Conservation (phyloP, 2,797 vertebrate genomes). For the Remorina albescens region DNA sequence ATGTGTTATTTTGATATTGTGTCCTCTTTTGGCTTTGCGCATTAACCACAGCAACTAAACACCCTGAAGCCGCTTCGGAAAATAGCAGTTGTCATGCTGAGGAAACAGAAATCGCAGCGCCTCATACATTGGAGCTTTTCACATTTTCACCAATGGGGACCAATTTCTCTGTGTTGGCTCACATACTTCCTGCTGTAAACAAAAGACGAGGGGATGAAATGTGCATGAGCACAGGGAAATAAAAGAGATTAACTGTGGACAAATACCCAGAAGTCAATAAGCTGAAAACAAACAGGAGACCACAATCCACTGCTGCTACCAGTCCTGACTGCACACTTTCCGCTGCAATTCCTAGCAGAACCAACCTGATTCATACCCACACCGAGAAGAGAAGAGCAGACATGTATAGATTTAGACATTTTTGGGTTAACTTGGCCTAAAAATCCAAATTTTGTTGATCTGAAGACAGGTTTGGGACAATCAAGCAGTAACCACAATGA, state of each 20-base stretch:
- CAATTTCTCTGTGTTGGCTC: background rate
- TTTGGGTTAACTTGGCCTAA: background rate
- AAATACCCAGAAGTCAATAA: constrained; percentile 41
- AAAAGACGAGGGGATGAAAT: constrained; percentile 20
- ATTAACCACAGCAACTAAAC: constrained; percentile 46
- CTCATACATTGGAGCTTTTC: constrained; percentile 22
- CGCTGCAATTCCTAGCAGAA: constrained; percentile 5
- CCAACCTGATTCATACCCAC: background rate
- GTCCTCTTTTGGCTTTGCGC: constrained; percentile 45
- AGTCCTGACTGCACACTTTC: constrained; percentile 1
- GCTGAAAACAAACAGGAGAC: constrained; percentile 31
- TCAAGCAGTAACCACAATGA: background rate
- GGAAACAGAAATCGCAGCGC: constrained; percentile 29
- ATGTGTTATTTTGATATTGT: constrained; percentile 55
- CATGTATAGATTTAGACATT: background rate
- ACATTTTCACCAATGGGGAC: constrained; percentile 20
- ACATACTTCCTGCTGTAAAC: constrained; percentile 8
- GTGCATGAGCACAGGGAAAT: constrained; percentile 3
- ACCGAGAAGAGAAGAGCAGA: background rate
- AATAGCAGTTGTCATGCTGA: constrained; percentile 9
- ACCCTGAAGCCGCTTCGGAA: constrained; percentile 29
- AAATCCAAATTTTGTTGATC: background rate
- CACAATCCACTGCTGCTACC: constrained; percentile 29
- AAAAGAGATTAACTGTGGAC: constrained; percentile 22
- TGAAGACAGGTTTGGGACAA: background rate